Evolutionary conservation across 53 echinoderm and acorn worm species (phyloP).

Genomic region (Paracentrotus lividus): DNA sequence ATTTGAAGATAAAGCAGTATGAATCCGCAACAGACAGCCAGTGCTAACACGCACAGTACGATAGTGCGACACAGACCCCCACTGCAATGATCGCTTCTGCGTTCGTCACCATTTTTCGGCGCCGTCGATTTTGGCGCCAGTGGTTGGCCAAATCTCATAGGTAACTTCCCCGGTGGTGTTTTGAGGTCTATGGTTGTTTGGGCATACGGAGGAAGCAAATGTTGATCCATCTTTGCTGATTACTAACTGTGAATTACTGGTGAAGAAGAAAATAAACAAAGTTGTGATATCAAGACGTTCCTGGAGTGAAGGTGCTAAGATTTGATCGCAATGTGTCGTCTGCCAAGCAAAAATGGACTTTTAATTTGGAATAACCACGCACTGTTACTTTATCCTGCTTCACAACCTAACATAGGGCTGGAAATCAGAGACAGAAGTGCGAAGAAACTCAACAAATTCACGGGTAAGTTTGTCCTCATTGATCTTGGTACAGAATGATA

Average conservation of each 20-base stretch:
- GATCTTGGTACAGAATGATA: not conserved
- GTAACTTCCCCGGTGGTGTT: not conserved
- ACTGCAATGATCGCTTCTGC: not conserved
- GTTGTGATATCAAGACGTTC: not conserved
- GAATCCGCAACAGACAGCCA: conserved; percentile 45
- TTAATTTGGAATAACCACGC: conserved; percentile 51
- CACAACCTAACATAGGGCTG: conserved; percentile 7
- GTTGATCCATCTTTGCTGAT: conserved; percentile 13
- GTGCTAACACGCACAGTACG: not conserved
- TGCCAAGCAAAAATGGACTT: not conserved
- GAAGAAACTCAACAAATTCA: conserved; percentile 17
- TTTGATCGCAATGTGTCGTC: not conserved
- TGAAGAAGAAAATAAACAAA: not conserved
- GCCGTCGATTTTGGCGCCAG: not conserved
- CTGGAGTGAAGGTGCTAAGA: not conserved
- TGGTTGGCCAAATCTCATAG: not conserved
- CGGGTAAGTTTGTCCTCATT: conserved; percentile 8
- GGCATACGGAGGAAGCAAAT: not conserved
- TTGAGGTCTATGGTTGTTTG: not conserved
- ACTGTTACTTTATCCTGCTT: conserved; percentile 17
- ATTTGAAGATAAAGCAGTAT: conserved; percentile 19
- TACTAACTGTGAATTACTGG: conserved; percentile 15
- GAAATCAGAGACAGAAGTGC: conserved; percentile 33
- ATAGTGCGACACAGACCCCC: conserved; percentile 12
- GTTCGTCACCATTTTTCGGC: no score